Base-by-base conservation (phyloP, 1,140 invertebrate species). In the Nautilus pompilius region DNA sequence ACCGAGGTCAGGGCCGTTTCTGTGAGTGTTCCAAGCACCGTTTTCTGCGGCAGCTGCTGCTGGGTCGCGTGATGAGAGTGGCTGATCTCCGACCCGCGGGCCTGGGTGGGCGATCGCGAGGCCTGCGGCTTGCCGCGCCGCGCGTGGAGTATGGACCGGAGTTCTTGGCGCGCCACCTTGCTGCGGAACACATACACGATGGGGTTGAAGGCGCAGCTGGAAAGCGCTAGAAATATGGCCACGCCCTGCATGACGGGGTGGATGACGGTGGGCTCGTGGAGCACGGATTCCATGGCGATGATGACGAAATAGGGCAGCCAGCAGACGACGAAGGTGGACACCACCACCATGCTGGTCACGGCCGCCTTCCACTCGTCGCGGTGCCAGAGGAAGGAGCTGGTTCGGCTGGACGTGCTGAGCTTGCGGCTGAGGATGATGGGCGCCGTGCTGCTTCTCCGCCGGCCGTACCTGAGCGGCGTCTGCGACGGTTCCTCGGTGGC, bases 161-260 rank as follows among this genome's bases (percentile, higher is more conserved):
- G 58, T 58, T 78, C 73, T 29, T 70, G 63, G 28, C 83, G 78
- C 4, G 83, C 81, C 33, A 81, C 74, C 61, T 83, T 83, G 63
- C 84, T 85, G 13, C 85, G 77, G 70, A 86, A 87, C 26, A 87
- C 86, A 74, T 87, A 87, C 22, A 87, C 85, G 58, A 87, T 79
- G 2, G 86, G 86, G 71, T 86, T 86, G 55, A 85, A 63, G 2
- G 81, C 76, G 58, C 79, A 82, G 63, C 78, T 76, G 36, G 76
- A 69, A 65, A 83, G 75, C 15, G 81, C 80, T 48, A 78, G 58
- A 3, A 74, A 64, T 63, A 80, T 76, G 34, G 78, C 77, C 3
- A 76, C 36, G 13, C 65, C 67, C 63, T 72, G 68, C 24, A 74
- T 32, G 15, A 69, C 62, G 5, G 78, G 68, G 22, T 64, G 67